These are phyloP conservation scores for Melanogrammus aeglefinus DNA, from an alignment of 2,797 vertebrate genomes.

Conservation along the genomic window DNA sequence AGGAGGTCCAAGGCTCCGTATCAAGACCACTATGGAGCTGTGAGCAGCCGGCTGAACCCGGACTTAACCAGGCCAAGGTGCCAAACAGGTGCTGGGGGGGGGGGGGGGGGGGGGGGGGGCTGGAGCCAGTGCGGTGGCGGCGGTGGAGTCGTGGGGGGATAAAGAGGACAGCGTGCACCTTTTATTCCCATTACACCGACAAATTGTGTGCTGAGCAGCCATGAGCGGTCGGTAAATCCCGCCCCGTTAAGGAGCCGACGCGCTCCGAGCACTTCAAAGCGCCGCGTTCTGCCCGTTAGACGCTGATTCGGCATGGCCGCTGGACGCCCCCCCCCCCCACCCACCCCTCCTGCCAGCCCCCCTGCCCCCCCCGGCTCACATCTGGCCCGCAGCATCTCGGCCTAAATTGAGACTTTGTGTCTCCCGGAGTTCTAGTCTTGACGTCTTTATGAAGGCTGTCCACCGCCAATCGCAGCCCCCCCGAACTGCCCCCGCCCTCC, in stretches of 20 bases:
- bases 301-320: slow-evolving; percentile 62
- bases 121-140: slow-evolving; percentile 3
- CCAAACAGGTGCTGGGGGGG: slow-evolving; percentile 71
- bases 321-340: slow-evolving; percentile 30
- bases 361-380: slow-evolving; percentile 50
- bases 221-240: slow-evolving; percentile 73
- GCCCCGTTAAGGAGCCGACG: slow-evolving; percentile 76
- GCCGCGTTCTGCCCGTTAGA: slow-evolving; percentile 71
- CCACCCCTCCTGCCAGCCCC: too few relatives aligned
- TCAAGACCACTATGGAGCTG: slow-evolving; percentile 60
- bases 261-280: slow-evolving; percentile 77
- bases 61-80: slow-evolving; percentile 68
- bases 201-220: slow-evolving; percentile 64
- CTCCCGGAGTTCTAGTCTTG: slow-evolving; percentile 71
- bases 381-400: slow-evolving; percentile 77
- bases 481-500: slow-evolving; percentile 21
- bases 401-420: slow-evolving; percentile 79
- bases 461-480: slow-evolving; percentile 39
- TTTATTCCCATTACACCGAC: slow-evolving; percentile 60
- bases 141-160: background rate
- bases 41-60: slow-evolving; percentile 67
- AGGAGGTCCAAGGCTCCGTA: too few relatives aligned
- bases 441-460: slow-evolving; percentile 79
- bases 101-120: background rate
- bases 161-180: slow-evolving; percentile 39